Percentiles rank a stretch among this genome's conserved stretches.
phyloP scores from a whole-genome alignment of 2,113 vertebrate species.

The Chaetodon auriga region DNA sequence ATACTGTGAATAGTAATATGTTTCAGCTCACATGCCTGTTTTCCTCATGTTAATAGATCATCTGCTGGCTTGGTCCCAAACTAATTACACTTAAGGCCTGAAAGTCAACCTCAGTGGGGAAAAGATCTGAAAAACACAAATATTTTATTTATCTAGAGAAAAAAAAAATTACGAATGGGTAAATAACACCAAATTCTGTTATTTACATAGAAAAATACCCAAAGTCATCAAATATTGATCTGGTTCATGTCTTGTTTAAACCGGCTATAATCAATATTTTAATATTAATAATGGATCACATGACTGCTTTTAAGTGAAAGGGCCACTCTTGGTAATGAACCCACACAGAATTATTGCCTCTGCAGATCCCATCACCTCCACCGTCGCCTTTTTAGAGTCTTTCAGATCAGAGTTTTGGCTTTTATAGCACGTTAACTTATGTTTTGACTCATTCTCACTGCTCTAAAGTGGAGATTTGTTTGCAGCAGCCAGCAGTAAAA shows the following conservation, averaged over 20 bases:
- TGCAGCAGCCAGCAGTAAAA: background rate
- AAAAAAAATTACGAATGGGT: background rate
- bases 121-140: background rate
- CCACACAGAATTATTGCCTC: background rate
- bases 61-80: slow-evolving; percentile 23
- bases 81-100: slow-evolving; percentile 6
- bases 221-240: background rate
- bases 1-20: slow-evolving; percentile 49
- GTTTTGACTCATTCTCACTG: too few species aligned
- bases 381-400: background rate
- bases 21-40: slow-evolving; percentile 37
- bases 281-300: slow-evolving; percentile 1
- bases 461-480: background rate
- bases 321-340: background rate
- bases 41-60: slow-evolving; percentile 38
- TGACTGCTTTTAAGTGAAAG: background rate
- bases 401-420: background rate
- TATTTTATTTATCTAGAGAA: background rate
- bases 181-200: background rate
- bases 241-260: background rate
- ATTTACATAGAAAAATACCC: background rate
- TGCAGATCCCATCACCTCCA: background rate
- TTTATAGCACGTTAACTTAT: too few species aligned
- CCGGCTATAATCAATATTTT: background rate
- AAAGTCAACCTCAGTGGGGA: background rate